Percentiles rank a stretch among this genome's conserved stretches.
Evolutionary conservation across 2,797 vertebrate genomes (phyloP).

Genomic region (Vespertilio murinus): DNA sequence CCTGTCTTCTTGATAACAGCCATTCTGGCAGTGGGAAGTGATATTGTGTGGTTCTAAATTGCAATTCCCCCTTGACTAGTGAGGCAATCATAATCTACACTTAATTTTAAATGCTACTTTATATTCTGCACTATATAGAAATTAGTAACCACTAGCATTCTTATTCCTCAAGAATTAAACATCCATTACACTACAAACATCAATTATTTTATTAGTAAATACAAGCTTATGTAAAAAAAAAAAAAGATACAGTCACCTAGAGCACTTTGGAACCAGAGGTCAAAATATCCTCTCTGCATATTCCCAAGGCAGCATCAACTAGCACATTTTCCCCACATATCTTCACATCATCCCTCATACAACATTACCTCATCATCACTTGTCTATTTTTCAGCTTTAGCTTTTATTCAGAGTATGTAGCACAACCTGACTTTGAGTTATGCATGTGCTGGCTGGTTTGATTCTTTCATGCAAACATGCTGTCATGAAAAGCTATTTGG

Average conservation of each 20-base stretch:
- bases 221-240: no score
- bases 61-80: no score
- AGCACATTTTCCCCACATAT: background rate
- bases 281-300: background rate
- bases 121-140: no score
- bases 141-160: no score
- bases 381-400: background rate
- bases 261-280: background rate
- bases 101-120: no score
- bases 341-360: background rate
- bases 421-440: background rate
- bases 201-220: no score
- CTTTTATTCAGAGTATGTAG: background rate
- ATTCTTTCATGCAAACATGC: background rate
- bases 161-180: no score
- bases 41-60: no score
- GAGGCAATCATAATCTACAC: no score
- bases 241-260: background rate
- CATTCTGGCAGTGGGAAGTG: no score
- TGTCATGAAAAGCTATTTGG: background rate
- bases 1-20: no score
- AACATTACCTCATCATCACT: rapidly evolving
- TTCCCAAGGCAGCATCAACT: background rate
- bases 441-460: background rate
- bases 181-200: no score